These are phyloP conservation scores for Drosophila lacteicornis DNA, from an alignment of 1,140 invertebrate genomes.

Conservation along the genomic window DNA sequence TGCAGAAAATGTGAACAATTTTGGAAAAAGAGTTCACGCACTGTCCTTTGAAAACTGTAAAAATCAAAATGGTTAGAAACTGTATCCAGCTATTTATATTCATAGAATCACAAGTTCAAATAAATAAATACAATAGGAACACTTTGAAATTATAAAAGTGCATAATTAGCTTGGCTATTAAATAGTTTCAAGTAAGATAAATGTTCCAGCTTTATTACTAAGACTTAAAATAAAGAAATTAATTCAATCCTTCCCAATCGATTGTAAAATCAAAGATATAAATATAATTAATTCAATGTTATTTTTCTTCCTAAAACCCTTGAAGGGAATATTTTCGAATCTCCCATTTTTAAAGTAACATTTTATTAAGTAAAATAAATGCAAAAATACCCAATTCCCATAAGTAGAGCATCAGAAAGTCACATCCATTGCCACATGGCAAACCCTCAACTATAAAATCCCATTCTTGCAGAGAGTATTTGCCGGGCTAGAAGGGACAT, in stretches of 20 bases:
- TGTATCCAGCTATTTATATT: not conserved
- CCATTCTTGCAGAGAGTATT: constrained; percentile 15
- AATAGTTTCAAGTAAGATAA: no score
- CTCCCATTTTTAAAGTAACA: not conserved
- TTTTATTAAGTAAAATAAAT: not conserved
- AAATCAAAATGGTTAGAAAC: not conserved
- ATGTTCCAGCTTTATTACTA: no score
- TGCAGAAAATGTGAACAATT: not conserved
- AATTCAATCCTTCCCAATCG: no score
- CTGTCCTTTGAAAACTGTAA: not conserved
- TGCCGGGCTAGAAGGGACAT: constrained; percentile 42
- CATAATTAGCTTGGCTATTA: no score
- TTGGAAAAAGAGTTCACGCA: not conserved
- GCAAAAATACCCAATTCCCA: not conserved
- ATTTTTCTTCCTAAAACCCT: not conserved
- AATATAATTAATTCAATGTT: no score
- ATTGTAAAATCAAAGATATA: no score
- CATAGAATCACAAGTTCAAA: not conserved
- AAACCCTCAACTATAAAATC: constrained; percentile 8
- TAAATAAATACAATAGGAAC: no score
- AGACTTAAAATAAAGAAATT: no score
- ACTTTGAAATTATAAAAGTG: no score
- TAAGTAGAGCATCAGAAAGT: not conserved
- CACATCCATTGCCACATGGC: no score
- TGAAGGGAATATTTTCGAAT: not conserved